Evolutionary conservation across 2,113 vertebrate species (phyloP).

Genomic region (human (Homo sapiens)): GRCh38 chr14:91896001-91896500

Average conservation of each 20-base stretch:
- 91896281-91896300: rapidly evolving
- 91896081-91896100: not conserved
- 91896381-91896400: not conserved
- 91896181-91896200: too few species aligned
- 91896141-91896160: not conserved
- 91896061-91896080: rapidly evolving
- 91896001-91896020: not conserved
- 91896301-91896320: not conserved
- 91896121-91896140: not conserved
- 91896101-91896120: not conserved
- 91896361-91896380: not conserved
- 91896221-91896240: not conserved
- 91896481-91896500: not conserved
- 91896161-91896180: not conserved
- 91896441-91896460: rapidly evolving
- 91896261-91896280: rapidly evolving
- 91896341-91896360: rapidly evolving
- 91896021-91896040: not conserved
- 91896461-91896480: not conserved
- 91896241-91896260: not conserved
- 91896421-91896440: not conserved
- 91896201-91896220: too few species aligned
- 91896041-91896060: not conserved
- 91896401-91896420: not conserved
- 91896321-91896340: rapidly evolving